Percentiles rank a stretch among this genome's conserved stretches.
Conservation (phyloP, 2,888 invertebrate species). For the Monochamus alternatus region DNA sequence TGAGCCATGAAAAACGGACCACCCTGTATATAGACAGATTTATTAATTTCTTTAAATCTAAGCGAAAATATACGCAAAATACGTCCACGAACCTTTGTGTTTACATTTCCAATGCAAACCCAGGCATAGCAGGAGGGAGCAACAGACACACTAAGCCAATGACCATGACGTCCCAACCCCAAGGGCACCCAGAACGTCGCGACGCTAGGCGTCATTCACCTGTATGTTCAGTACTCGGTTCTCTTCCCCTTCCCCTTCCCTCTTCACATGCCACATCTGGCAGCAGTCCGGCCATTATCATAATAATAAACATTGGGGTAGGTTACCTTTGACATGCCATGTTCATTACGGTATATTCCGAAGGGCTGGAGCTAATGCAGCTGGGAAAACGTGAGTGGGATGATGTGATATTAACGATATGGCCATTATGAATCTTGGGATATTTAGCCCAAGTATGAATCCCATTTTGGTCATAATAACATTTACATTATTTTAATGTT, state of each 20-base stretch:
- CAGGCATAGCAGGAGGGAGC: conserved; percentile 27
- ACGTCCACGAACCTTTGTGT: neutral
- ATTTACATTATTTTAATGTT: no score
- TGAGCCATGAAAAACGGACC: no score
- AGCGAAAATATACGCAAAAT: neutral
- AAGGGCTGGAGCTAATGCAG: no score
- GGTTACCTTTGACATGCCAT: conserved; percentile 19
- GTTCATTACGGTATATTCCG: neutral
- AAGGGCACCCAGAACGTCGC: conserved; percentile 62
- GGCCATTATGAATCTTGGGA: no score
- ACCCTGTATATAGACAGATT: no score
- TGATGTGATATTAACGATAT: no score
- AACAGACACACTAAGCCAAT: conserved; percentile 55
- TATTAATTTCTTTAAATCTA: neutral
- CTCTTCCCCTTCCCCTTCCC: conserved; percentile 31
- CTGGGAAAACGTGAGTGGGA: no score
- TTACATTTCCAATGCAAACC: conserved; percentile 28
- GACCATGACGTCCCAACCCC: conserved; percentile 62
- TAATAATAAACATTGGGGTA: conserved; percentile 32
- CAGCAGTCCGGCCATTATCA: conserved; percentile 18
- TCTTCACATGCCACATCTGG: conserved; percentile 15
- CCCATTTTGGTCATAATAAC: no score
- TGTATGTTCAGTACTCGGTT: conserved; percentile 49
- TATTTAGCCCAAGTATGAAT: no score
- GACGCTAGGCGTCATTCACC: conserved; percentile 65